These are phyloP conservation scores for Cyphomyrus discorhynchus DNA, from an alignment of 2,113 vertebrate species.

Conservation along the genomic window DNA sequence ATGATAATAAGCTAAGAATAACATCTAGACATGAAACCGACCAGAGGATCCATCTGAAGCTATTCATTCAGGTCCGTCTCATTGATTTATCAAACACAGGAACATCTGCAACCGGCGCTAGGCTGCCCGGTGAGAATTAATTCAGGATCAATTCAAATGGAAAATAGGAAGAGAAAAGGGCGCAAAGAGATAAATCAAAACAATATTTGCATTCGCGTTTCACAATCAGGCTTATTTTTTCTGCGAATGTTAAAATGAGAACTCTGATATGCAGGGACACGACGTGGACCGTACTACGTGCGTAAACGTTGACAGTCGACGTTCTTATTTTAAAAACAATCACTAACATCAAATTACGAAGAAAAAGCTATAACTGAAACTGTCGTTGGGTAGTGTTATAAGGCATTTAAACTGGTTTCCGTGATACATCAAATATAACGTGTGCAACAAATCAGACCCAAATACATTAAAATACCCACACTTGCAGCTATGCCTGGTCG, in stretches of 20 bases:
- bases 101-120: slow-evolving; percentile 79
- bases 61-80: slow-evolving; percentile 81
- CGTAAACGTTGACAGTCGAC: slow-evolving; percentile 1
- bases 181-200: slow-evolving; percentile 80
- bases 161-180: slow-evolving; percentile 45
- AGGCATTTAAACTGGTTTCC: background rate
- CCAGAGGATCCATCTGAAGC: slow-evolving; percentile 79
- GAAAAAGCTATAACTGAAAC: background rate
- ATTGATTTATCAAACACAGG: slow-evolving; percentile 83
- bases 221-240: slow-evolving; percentile 71
- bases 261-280: slow-evolving; percentile 42
- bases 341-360: background rate
- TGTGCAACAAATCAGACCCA: background rate
- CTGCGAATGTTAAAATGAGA: slow-evolving; percentile 62
- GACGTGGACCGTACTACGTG: background rate
- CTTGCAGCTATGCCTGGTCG: background rate
- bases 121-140: slow-evolving; percentile 72
- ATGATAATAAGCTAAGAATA: slow-evolving; percentile 89
- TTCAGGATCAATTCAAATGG: slow-evolving; percentile 82
- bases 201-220: slow-evolving; percentile 70
- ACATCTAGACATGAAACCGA: slow-evolving; percentile 80
- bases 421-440: background rate
- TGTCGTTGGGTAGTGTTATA: background rate
- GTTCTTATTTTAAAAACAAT: slow-evolving; percentile 2
- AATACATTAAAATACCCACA: background rate